A percentile compares a stretch with the other conserved stretches of the same genome.
These are phyloP conservation scores for Cyprinodon variegatus DNA, from an alignment of 2,113 vertebrate genomes.

Conservation along the genomic window DNA sequence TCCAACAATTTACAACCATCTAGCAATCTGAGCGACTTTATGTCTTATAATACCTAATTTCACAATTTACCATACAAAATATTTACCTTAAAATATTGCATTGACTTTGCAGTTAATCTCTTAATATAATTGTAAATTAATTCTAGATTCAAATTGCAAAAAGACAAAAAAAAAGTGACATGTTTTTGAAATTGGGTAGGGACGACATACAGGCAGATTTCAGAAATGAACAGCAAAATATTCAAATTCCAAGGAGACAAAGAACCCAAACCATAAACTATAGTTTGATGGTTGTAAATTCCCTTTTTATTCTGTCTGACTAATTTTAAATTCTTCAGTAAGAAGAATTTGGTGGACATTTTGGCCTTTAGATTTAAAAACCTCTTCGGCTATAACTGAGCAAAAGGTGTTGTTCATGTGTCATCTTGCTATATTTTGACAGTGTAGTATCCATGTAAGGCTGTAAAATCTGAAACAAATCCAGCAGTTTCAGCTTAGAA, in stretches of 20 bases:
- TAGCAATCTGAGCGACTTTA: background rate
- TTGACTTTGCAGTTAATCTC: background rate
- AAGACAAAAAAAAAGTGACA: too few relatives aligned
- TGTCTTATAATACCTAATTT: background rate
- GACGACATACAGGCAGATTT: too few relatives aligned
- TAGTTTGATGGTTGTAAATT: too few relatives aligned
- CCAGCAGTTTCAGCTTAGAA: slow-evolving; percentile 43
- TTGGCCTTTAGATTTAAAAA: background rate
- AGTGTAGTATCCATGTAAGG: background rate
- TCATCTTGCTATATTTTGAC: slow-evolving; percentile 1
- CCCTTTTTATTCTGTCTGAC: too few relatives aligned
- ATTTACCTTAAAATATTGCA: background rate
- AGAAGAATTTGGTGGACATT: background rate
- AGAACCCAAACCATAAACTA: too few relatives aligned
- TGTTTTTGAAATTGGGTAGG: too few relatives aligned
- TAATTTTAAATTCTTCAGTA: too few relatives aligned
- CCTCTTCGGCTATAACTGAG: too few relatives aligned
- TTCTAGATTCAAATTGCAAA: background rate
- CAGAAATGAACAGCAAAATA: too few relatives aligned
- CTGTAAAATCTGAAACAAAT: slow-evolving; percentile 19
- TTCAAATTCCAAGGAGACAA: background rate
- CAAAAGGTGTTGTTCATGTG: background rate
- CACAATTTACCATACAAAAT: background rate
- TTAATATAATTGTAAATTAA: background rate
- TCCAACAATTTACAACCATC: background rate